Evolutionary conservation across 2,113 vertebrate genomes (phyloP).

Genomic region (Melospiza melodia): DNA sequence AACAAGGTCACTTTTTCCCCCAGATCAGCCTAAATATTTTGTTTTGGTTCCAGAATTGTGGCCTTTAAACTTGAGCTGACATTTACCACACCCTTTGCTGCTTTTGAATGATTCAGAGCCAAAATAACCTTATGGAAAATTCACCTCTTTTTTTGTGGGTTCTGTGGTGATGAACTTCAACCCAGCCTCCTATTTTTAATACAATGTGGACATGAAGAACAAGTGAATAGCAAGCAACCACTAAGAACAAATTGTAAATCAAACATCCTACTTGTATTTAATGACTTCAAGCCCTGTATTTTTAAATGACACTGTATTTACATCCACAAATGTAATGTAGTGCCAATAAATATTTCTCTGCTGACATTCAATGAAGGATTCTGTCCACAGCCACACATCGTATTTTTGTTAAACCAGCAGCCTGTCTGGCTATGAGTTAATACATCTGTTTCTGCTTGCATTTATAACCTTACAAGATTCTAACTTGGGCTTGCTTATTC

Average conservation of each 20-base stretch:
- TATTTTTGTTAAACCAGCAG: background rate
- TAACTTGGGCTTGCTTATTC: background rate
- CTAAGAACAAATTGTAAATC: background rate
- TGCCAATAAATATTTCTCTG: conserved; percentile 38
- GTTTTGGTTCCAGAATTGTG: background rate
- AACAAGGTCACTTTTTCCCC: background rate
- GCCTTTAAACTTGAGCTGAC: background rate
- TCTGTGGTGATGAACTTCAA: background rate
- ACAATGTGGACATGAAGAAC: background rate
- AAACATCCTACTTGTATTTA: background rate
- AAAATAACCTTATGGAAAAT: background rate
- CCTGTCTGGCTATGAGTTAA: background rate
- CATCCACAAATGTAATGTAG: background rate
- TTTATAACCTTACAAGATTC: background rate
- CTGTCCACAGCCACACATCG: background rate
- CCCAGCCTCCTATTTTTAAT: background rate
- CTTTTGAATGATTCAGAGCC: background rate
- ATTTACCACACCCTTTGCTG: background rate
- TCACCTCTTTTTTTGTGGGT: background rate
- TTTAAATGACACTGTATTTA: background rate
- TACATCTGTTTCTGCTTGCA: background rate
- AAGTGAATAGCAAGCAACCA: background rate
- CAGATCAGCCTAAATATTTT: background rate
- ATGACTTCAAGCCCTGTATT: conserved; percentile 13
- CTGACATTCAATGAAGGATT: background rate